Evolutionary conservation across 1,140 invertebrate species (phyloP).

Genomic region (Eupeodes corollae): DNA sequence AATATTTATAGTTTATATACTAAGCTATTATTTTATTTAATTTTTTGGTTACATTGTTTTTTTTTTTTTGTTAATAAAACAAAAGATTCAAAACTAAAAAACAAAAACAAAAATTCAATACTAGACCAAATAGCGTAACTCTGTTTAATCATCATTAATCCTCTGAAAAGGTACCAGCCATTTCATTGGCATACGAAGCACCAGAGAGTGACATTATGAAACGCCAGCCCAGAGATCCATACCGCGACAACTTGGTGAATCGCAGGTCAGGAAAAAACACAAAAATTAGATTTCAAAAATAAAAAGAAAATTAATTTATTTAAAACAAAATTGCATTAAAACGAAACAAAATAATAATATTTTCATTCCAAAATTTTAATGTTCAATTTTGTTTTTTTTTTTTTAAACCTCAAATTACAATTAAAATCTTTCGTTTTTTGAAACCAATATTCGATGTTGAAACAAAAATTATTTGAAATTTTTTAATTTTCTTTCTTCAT

Average conservation of each 20-base stretch:
- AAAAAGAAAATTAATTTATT: no score
- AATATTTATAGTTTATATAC: no score
- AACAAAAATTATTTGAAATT: background rate
- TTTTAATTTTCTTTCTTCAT: background rate
- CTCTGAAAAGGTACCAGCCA: constrained; percentile 70
- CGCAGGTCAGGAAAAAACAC: constrained; percentile 54
- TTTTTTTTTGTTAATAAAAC: no score
- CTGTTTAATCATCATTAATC: no score
- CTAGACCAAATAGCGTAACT: background rate
- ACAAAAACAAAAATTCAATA: background rate
- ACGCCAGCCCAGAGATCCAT: constrained; percentile 84
- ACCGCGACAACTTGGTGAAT: constrained; percentile 90
- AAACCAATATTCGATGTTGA: background rate
- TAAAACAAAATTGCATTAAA: background rate
- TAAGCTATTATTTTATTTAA: no score
- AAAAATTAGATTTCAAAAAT: no score
- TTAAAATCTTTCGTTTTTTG: background rate
- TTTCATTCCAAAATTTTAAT: no score
- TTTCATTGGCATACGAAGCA: constrained; percentile 92
- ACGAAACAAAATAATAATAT: background rate
- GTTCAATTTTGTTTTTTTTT: background rate
- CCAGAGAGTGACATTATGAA: constrained; percentile 97
- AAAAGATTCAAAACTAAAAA: background rate
- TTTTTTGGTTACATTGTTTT: no score
- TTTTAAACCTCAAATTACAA: no score